phyloP scores from a whole-genome alignment of 2,113 vertebrate species.

The Emydocephalus ijimae region DNA sequence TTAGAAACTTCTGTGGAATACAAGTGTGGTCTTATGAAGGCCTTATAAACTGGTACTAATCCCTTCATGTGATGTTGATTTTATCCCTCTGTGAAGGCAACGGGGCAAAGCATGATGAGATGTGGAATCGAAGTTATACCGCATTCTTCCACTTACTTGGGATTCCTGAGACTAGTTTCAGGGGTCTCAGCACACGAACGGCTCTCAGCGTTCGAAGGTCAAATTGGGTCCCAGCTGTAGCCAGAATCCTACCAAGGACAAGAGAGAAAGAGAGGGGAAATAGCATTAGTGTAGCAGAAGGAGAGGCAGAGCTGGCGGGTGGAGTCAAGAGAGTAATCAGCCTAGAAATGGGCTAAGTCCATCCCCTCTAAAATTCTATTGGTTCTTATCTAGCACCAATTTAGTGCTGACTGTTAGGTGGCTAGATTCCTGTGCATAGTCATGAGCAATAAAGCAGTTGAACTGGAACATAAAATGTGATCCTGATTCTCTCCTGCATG shows the following conservation, averaged over 20 bases:
- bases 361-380: not conserved
- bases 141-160: constrained; percentile 81
- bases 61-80: not conserved
- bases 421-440: not conserved
- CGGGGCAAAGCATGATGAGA: not conserved
- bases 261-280: no score
- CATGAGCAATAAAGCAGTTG: no score
- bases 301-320: not conserved
- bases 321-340: not conserved
- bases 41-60: no score
- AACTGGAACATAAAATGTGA: no score
- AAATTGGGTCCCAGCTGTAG: constrained; percentile 90
- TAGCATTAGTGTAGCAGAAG: not conserved
- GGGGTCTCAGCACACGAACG: constrained; percentile 87
- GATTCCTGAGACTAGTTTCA: constrained; percentile 95
- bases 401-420: not conserved
- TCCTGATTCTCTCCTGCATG: no score
- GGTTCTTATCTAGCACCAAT: not conserved
- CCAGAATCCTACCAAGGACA: constrained; percentile 79
- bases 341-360: not conserved
- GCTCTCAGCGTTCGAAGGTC: constrained; percentile 92
- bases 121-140: not conserved
- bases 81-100: no score
- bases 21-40: no score
- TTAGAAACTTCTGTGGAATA: not conserved